Evolutionary conservation across 2,888 invertebrate species (phyloP).

Genomic region (Metacarcinus magister): DNA sequence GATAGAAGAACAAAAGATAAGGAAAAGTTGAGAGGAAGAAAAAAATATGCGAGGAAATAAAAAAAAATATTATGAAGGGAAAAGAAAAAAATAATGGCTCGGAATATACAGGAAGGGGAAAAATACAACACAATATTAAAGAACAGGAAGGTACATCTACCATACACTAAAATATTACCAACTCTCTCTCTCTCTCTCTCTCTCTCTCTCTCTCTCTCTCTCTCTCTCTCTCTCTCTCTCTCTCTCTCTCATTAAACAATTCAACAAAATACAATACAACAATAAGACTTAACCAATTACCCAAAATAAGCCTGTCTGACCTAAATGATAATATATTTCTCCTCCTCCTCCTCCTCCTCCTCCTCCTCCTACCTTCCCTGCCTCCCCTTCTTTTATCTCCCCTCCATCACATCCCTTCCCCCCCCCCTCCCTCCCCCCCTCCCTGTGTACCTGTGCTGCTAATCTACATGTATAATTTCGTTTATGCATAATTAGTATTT

Average conservation of each 20-base stretch:
- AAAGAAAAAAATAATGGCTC: too few relatives aligned
- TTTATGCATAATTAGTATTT: background rate
- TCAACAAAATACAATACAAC: background rate
- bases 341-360: background rate
- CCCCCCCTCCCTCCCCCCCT: background rate
- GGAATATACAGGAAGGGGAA: too few relatives aligned
- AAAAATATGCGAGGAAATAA: background rate
- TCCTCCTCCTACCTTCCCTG: background rate
- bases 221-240: too few relatives aligned
- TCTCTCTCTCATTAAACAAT: background rate
- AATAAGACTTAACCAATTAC: background rate
- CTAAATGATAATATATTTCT: background rate
- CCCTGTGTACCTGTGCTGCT: background rate
- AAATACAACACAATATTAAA: too few relatives aligned
- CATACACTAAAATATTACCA: too few relatives aligned
- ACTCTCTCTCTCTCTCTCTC: too few relatives aligned
- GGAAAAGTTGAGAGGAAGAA: background rate
- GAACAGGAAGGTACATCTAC: too few relatives aligned
- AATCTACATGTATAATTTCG: constrained; percentile 30
- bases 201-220: too few relatives aligned
- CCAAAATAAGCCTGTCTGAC: background rate
- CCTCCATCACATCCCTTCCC: background rate
- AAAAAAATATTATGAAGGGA: too few relatives aligned
- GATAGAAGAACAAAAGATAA: background rate
- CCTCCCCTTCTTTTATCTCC: background rate